phyloP scores from a whole-genome alignment of 2,797 vertebrate species.

The Arnoldichthys spilopterus region DNA sequence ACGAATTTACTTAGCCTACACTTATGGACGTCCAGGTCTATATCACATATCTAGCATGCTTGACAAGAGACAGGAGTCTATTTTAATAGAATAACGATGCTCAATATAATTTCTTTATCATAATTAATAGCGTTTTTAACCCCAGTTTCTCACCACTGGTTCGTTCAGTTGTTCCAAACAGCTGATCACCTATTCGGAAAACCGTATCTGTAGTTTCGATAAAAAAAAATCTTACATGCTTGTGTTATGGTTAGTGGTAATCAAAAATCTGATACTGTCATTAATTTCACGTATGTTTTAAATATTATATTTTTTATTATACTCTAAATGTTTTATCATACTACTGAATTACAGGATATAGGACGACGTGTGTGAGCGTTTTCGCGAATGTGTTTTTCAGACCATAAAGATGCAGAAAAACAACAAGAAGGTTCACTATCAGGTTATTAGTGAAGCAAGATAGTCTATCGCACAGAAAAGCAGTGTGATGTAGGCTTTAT shows the following conservation, averaged over 20 bases:
- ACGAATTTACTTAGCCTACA: neutral
- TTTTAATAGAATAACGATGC: neutral
- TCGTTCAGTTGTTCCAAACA: neutral
- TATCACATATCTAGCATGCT: neutral
- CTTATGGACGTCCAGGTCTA: neutral
- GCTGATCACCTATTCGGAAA: neutral
- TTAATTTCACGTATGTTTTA: too few species aligned
- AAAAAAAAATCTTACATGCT: neutral
- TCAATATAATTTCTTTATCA: neutral
- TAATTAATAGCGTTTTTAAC: neutral
- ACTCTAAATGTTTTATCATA: too few species aligned
- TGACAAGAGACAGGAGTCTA: neutral
- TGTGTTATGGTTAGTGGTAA: neutral
- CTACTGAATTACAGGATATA: too few species aligned
- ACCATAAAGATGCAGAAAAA: too few species aligned
- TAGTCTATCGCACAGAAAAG: too few species aligned
- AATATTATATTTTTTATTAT: too few species aligned
- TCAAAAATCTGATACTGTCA: too few species aligned
- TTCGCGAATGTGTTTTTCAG: too few species aligned
- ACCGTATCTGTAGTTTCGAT: neutral
- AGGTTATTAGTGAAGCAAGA: too few species aligned
- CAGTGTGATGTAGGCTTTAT: too few species aligned
- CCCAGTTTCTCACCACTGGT: neutral
- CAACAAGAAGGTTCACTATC: too few species aligned
- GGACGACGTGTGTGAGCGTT: too few species aligned